phyloP scores from a whole-genome alignment of 2,797 vertebrate species.

The Lophura swinhoii region DNA sequence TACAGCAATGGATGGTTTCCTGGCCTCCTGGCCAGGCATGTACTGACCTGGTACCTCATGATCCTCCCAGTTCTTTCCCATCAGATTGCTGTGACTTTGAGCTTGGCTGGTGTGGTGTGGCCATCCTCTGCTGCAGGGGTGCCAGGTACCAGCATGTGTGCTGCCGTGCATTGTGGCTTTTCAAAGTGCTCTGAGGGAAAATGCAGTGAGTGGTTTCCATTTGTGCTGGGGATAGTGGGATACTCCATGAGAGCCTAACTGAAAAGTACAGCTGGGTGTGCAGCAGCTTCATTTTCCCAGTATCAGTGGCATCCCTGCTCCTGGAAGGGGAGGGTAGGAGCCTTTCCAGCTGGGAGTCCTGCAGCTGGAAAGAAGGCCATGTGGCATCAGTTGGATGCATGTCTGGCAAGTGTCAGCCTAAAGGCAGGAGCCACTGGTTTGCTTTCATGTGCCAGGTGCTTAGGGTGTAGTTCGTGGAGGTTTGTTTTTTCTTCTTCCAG shows the following conservation, averaged over 20 bases:
- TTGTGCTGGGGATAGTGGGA: neutral
- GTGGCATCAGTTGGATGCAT: fast-evolving
- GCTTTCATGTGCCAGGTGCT: neutral
- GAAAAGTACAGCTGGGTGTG: fast-evolving
- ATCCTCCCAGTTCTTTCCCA: neutral
- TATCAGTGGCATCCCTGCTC: neutral
- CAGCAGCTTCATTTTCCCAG: neutral
- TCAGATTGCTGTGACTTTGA: neutral
- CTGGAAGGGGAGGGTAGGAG: fast-evolving
- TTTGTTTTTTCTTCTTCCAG: neutral
- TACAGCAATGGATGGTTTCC: neutral
- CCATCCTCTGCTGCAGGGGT: neutral
- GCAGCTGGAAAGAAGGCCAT: neutral
- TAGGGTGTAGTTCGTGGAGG: neutral
- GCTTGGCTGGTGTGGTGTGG: fast-evolving
- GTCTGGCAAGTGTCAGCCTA: neutral
- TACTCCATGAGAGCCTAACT: neutral
- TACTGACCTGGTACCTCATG: neutral
- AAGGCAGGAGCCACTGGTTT: neutral
- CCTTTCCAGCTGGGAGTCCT: neutral
- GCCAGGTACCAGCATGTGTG: fast-evolving
- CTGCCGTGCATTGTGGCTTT: neutral
- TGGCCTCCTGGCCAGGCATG: neutral
- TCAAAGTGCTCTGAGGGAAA: neutral
- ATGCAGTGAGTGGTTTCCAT: neutral